Evolutionary conservation across 2,888 invertebrate species (phyloP).

Genomic region (Troides helena): DNA sequence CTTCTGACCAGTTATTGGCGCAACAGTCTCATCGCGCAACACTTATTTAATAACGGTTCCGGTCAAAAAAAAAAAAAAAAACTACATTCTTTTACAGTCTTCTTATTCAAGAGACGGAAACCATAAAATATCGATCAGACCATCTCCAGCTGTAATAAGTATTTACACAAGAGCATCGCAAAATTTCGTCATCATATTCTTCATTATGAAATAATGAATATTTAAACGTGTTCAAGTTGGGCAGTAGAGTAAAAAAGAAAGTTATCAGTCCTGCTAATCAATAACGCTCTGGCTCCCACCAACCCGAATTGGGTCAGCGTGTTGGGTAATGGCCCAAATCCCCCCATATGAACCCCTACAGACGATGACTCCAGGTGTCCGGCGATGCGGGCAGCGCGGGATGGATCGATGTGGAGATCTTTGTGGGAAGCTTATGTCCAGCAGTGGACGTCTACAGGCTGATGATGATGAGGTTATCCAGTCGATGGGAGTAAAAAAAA

Average conservation of each 20-base stretch:
- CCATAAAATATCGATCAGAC: not conserved
- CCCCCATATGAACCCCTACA: no score
- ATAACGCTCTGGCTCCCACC: no score
- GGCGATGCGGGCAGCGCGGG: no score
- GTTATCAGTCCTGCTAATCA: not conserved
- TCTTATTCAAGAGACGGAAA: not conserved
- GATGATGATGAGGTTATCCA: not conserved
- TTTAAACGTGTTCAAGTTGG: not conserved
- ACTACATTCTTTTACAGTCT: not conserved
- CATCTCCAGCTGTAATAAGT: not conserved
- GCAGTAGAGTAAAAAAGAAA: slow-evolving; percentile 14
- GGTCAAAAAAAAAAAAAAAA: slow-evolving; percentile 12
- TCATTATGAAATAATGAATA: no score
- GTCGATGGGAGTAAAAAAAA: not conserved
- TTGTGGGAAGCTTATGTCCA: no score
- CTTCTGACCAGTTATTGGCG: not conserved
- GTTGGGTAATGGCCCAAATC: no score
- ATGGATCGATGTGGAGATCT: no score
- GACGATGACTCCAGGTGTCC: no score
- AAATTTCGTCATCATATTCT: no score
- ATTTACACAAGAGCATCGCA: not conserved
- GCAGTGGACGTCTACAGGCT: no score
- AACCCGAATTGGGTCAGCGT: no score
- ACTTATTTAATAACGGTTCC: slow-evolving; percentile 30
- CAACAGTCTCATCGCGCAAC: slow-evolving; percentile 15